These are phyloP conservation scores for Gryon sp. DNA, from an alignment of 1,140 invertebrate genomes.

Conservation along the genomic window DNA sequence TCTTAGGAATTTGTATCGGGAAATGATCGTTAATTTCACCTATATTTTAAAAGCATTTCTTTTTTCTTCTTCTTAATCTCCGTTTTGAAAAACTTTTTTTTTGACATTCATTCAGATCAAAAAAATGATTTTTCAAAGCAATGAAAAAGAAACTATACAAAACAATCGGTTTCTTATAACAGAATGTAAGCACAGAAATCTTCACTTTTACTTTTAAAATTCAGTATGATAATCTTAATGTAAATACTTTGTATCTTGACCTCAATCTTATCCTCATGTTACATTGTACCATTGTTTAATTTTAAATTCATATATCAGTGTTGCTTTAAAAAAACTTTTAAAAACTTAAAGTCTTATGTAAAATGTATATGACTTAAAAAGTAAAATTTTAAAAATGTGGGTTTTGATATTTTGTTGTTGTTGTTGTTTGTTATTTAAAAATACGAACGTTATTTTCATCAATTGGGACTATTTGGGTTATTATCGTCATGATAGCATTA, in stretches of 20 bases:
- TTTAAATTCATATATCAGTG: slow-evolving; percentile 38
- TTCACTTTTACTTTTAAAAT: slow-evolving; percentile 43
- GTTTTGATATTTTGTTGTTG: too few relatives aligned
- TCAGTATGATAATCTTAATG: slow-evolving; percentile 41
- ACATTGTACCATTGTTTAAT: slow-evolving; percentile 54
- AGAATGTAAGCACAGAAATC: slow-evolving; percentile 21
- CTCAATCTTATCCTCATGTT: slow-evolving; percentile 31
- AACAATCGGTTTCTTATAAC: slow-evolving; percentile 5
- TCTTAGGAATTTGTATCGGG: not conserved
- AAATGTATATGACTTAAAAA: not conserved
- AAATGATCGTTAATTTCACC: too few relatives aligned
- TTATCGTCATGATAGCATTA: not conserved
- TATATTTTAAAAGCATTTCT: too few relatives aligned
- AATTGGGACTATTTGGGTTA: not conserved
- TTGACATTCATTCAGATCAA: too few relatives aligned
- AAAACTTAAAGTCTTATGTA: not conserved
- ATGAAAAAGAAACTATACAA: not conserved
- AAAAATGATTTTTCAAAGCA: not conserved
- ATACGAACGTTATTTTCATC: too few relatives aligned
- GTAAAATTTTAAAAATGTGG: not conserved
- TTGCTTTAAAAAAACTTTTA: slow-evolving; percentile 19
- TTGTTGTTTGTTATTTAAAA: too few relatives aligned
- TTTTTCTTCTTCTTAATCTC: too few relatives aligned
- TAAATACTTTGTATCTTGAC: slow-evolving; percentile 50
- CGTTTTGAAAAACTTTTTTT: too few relatives aligned